A percentile compares a stretch with the other conserved stretches of the same genome.
These are phyloP conservation scores for Apamea sordens DNA, from an alignment of 2,888 invertebrate genomes.

Conservation along the genomic window DNA sequence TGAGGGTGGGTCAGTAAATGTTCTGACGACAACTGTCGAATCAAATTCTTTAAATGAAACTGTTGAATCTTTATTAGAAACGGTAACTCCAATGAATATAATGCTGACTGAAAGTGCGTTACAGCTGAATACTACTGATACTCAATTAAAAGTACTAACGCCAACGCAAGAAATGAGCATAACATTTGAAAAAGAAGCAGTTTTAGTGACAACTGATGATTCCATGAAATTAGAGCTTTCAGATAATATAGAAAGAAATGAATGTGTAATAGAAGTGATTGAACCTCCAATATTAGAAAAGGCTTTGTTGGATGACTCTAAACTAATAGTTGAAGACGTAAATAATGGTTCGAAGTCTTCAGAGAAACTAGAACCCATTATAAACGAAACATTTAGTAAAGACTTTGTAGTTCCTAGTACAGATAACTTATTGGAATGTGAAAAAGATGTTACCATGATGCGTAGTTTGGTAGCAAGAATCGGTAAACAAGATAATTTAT, in stretches of 20 bases:
- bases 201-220: neutral
- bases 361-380: neutral
- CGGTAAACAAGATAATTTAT: conserved; percentile 49
- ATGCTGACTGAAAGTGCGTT: conserved; percentile 3
- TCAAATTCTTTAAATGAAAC: neutral
- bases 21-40: neutral
- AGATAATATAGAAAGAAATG: neutral
- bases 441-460: conserved; percentile 13
- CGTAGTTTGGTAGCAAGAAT: conserved; percentile 33
- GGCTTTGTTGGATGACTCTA: neutral
- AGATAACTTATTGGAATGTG: neutral
- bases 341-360: conserved; percentile 6
- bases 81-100: neutral
- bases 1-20: neutral
- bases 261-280: conserved; percentile 5
- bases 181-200: conserved; percentile 1
- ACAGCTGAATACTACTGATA: conserved; percentile 2
- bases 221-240: neutral
- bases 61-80: conserved; percentile 12
- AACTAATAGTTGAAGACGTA: neutral
- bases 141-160: neutral
- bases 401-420: neutral
- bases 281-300: neutral
- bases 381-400: conserved; percentile 3
- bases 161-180: neutral